phyloP scores from a whole-genome alignment of 2,888 invertebrate genomes.

The Heliconius ismenius region DNA sequence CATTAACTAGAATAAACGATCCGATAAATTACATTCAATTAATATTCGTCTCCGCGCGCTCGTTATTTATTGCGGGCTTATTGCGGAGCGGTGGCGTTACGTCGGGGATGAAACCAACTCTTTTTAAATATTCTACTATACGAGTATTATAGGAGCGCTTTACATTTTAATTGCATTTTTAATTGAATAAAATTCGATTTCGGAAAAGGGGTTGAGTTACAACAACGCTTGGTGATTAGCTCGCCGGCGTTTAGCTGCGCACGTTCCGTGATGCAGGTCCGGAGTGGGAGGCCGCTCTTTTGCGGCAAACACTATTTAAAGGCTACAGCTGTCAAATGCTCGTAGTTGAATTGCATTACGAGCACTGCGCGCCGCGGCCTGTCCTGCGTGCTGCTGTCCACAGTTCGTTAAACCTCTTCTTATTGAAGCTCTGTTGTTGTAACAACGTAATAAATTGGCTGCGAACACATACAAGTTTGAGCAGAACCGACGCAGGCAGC shows the following conservation, averaged over 20 bases:
- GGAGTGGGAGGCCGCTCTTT: background rate
- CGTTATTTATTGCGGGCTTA: conserved; percentile 28
- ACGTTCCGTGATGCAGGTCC: background rate
- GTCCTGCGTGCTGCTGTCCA: background rate
- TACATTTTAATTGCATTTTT: conserved; percentile 27
- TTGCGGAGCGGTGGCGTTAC: conserved; percentile 15
- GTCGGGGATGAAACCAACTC: conserved; percentile 18
- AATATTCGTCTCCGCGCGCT: conserved; percentile 32
- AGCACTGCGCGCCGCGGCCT: background rate
- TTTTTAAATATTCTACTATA: conserved; percentile 18
- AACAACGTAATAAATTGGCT: conserved; percentile 17
- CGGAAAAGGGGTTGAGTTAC: background rate
- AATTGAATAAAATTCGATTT: background rate
- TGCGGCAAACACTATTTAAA: background rate
- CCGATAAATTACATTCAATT: conserved; percentile 34
- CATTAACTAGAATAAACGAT: conserved; percentile 32
- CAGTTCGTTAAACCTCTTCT: conserved; percentile 19
- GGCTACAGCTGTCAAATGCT: background rate
- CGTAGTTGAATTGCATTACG: background rate
- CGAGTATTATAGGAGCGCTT: conserved; percentile 2
- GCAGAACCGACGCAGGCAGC: background rate
- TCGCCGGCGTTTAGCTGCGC: background rate
- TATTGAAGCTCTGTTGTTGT: conserved; percentile 12
- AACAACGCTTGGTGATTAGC: background rate
- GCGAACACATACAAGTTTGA: conserved; percentile 5